Conservation (phyloP, 2,113 vertebrate species). For the Thryonomys swinderianus region DNA sequence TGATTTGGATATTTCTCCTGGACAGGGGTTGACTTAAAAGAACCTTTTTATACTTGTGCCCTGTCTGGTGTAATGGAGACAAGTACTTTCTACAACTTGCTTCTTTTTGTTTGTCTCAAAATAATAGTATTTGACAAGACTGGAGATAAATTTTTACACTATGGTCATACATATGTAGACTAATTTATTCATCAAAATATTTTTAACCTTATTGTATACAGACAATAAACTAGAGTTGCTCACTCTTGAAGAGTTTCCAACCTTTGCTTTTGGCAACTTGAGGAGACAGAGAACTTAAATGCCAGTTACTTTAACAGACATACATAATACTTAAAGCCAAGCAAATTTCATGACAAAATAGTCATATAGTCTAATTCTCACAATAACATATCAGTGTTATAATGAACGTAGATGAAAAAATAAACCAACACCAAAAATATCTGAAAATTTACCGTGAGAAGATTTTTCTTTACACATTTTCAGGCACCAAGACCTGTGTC, state of each 20-base stretch:
- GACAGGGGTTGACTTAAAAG: not conserved
- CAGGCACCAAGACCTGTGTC: not conserved
- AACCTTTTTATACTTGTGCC: not conserved
- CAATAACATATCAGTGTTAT: not conserved
- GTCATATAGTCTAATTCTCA: not conserved
- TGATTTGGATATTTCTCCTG: not conserved
- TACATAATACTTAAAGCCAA: not conserved
- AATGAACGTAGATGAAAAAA: slow-evolving; percentile 8
- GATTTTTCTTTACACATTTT: not conserved
- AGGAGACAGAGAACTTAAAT: not conserved
- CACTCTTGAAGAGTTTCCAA: not conserved
- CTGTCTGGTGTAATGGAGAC: not conserved
- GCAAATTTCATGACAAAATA: slow-evolving; percentile 2
- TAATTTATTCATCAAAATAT: slow-evolving; percentile 29
- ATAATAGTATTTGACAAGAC: not conserved
- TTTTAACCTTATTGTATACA: not conserved
- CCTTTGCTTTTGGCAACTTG: not conserved
- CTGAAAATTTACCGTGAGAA: slow-evolving; percentile 32
- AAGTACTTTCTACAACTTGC: not conserved
- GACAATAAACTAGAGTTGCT: not conserved
- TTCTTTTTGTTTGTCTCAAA: not conserved
- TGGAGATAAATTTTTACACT: slow-evolving; percentile 7
- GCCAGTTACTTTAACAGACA: not conserved
- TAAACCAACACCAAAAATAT: not conserved
- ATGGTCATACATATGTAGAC: not conserved